phyloP scores from a whole-genome alignment of 2,797 vertebrate genomes.

The Prunella strophiata region DNA sequence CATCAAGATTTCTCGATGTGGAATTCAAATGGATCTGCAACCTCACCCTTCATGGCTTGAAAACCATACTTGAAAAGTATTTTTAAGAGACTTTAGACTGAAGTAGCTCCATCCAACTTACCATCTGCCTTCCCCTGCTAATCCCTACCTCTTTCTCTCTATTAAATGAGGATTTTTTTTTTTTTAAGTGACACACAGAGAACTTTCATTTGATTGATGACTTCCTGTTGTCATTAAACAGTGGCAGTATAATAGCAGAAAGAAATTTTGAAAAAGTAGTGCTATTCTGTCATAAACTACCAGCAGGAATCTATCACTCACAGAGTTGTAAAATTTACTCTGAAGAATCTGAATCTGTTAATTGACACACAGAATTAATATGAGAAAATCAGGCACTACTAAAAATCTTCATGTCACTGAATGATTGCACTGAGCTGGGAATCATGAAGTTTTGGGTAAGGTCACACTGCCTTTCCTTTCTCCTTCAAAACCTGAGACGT shows the following conservation, averaged over 20 bases:
- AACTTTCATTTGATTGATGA: constrained; percentile 58
- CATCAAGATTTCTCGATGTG: background rate
- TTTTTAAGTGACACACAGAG: constrained; percentile 20
- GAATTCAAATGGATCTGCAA: background rate
- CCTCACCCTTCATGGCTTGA: background rate
- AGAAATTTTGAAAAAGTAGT: constrained; percentile 27
- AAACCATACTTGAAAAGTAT: constrained; percentile 40
- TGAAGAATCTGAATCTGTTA: constrained; percentile 42
- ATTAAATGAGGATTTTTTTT: constrained; percentile 37
- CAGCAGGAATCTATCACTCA: constrained; percentile 51
- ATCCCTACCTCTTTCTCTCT: constrained; percentile 20
- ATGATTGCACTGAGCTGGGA: background rate
- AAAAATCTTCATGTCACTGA: background rate
- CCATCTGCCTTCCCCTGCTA: constrained; percentile 31
- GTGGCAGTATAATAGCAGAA: constrained; percentile 23
- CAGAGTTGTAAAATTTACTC: constrained; percentile 28
- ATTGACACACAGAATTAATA: constrained; percentile 49
- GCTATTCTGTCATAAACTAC: constrained; percentile 36
- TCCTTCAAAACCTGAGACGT: background rate
- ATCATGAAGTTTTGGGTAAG: background rate
- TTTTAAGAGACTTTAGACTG: constrained; percentile 38
- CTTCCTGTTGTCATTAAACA: constrained; percentile 65
- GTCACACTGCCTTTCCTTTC: background rate
- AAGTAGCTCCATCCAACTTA: background rate
- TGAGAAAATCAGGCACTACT: background rate